Conservation (phyloP, 2,888 invertebrate species). For the Arenicola marina region DNA sequence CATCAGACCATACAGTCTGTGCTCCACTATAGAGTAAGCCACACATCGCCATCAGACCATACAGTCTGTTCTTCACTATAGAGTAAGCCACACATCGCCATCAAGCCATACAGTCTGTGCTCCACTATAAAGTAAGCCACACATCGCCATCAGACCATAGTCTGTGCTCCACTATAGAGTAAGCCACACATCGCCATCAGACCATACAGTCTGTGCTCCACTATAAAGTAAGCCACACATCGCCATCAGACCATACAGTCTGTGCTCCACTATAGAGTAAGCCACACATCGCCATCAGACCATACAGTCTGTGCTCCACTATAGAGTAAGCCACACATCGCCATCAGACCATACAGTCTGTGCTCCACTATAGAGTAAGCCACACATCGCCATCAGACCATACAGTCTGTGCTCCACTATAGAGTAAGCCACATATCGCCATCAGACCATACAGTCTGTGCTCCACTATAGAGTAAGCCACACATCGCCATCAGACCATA, state of each 20-base stretch:
- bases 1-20: constrained; percentile 22
- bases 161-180: constrained; percentile 26
- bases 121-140: constrained; percentile 25
- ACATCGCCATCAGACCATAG: constrained; percentile 23
- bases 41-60: constrained; percentile 20
- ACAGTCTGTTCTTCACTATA: constrained; percentile 23
- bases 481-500: constrained; percentile 23
- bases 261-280: constrained; percentile 27
- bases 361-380: constrained; percentile 27
- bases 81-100: constrained; percentile 24
- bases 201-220: constrained; percentile 23
- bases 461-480: constrained; percentile 25
- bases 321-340: constrained; percentile 25
- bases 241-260: constrained; percentile 21
- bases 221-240: constrained; percentile 25
- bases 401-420: constrained; percentile 23
- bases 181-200: constrained; percentile 18
- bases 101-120: constrained; percentile 24
- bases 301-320: constrained; percentile 22
- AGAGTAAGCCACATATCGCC: constrained; percentile 23
- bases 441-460: constrained; percentile 24
- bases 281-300: constrained; percentile 19
- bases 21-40: constrained; percentile 27
- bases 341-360: constrained; percentile 23
- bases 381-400: constrained; percentile 19